These are phyloP conservation scores for Galerucella calmariensis DNA, from an alignment of 2,888 invertebrate genomes.

Conservation along the genomic window DNA sequence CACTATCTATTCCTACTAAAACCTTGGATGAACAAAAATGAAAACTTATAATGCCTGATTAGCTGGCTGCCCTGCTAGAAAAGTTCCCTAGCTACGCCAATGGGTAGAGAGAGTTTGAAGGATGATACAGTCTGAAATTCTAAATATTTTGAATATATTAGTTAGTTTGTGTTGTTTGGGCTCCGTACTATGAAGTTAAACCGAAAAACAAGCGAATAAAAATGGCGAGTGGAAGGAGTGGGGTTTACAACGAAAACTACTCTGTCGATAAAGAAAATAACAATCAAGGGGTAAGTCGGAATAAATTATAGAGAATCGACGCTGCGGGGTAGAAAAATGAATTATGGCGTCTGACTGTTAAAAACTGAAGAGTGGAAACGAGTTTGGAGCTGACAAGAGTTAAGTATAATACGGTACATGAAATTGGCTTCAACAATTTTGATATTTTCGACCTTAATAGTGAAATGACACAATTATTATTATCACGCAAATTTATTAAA, in stretches of 20 bases:
- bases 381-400: constrained; percentile 20
- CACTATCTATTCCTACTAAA: too few relatives aligned
- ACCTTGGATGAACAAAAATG: too few relatives aligned
- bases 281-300: constrained; percentile 45
- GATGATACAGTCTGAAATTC: too few relatives aligned
- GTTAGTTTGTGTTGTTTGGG: background rate
- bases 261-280: constrained; percentile 47
- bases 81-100: too few relatives aligned
- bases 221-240: background rate
- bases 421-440: constrained; percentile 17
- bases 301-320: constrained; percentile 44
- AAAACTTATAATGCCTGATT: too few relatives aligned
- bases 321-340: constrained; percentile 34
- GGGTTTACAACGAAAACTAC: constrained; percentile 45
- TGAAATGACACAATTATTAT: too few relatives aligned
- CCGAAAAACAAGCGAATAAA: constrained; percentile 4
- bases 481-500: too few relatives aligned
- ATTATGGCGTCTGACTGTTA: constrained; percentile 31
- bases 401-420: constrained; percentile 18
- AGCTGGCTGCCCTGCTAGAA: too few relatives aligned
- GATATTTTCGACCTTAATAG: background rate
- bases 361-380: constrained; percentile 24
- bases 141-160: too few relatives aligned
- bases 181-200: constrained; percentile 1
- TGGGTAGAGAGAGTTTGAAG: too few relatives aligned